A percentile compares a stretch with the other conserved stretches of the same genome.
These are phyloP conservation scores for Eudasyphora cyanicolor DNA, from an alignment of 2,888 invertebrate species.

Conservation along the genomic window DNA sequence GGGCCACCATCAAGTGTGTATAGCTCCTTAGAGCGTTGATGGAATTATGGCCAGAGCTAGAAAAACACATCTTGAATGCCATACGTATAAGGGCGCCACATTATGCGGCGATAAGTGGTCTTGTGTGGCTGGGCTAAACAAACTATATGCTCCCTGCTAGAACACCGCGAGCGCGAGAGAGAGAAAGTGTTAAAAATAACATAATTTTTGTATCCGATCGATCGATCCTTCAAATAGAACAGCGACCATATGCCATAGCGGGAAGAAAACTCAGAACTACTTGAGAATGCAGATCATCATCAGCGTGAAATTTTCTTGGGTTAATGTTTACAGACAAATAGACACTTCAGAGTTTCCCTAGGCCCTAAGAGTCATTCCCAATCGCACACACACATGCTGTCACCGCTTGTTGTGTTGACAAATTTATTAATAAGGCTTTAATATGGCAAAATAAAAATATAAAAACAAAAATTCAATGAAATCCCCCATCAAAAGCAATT, in stretches of 20 bases:
- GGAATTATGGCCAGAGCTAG: slow-evolving; percentile 48
- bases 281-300: slow-evolving; percentile 2
- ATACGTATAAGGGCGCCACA: slow-evolving; percentile 64
- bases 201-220: background rate
- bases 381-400: slow-evolving; percentile 67
- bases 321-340: too few relatives aligned
- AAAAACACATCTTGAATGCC: too few relatives aligned
- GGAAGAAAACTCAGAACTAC: slow-evolving; percentile 14
- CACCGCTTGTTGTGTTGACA: slow-evolving; percentile 76
- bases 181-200: slow-evolving; percentile 38
- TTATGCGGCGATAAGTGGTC: slow-evolving; percentile 48
- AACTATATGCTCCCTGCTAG: too few relatives aligned
- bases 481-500: too few relatives aligned
- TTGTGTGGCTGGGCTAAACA: background rate
- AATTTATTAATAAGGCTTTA: slow-evolving; percentile 79
- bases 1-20: slow-evolving; percentile 45
- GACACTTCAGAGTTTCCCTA: slow-evolving; percentile 60
- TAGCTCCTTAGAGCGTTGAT: slow-evolving; percentile 50
- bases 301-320: too few relatives aligned
- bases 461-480: slow-evolving; percentile 60
- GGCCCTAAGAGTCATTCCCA: background rate
- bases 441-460: slow-evolving; percentile 68
- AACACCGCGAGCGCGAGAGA: background rate
- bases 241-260: slow-evolving; percentile 49
- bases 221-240: slow-evolving; percentile 20